Conservation (phyloP, 2,797 vertebrate species). For the Harpagifer antarcticus region DNA sequence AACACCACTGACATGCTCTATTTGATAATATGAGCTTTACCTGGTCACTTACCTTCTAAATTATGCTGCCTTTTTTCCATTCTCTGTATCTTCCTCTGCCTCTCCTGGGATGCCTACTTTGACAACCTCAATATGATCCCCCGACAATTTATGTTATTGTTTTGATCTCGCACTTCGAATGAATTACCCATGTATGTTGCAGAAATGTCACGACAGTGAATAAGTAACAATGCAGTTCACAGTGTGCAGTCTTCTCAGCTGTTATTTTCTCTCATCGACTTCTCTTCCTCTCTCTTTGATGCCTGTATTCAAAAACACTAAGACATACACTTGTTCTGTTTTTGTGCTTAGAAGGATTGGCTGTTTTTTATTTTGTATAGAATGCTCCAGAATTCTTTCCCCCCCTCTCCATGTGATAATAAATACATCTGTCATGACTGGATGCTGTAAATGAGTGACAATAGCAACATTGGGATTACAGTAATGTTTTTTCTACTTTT, state of each 20-base stretch:
- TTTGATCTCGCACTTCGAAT: constrained; percentile 69
- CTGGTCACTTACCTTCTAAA: constrained; percentile 58
- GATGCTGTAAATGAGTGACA: constrained; percentile 66
- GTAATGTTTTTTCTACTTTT: constrained; percentile 13
- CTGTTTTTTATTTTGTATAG: constrained; percentile 6
- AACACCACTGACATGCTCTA: constrained; percentile 49
- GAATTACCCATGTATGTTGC: constrained; percentile 73
- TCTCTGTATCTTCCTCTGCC: constrained; percentile 26
- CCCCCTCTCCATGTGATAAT: constrained; percentile 30
- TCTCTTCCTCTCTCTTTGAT: constrained; percentile 72
- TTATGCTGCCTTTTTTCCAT: constrained; percentile 25
- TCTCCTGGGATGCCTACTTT: constrained; percentile 51
- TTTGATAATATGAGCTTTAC: constrained; percentile 57
- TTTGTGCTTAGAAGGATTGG: constrained; percentile 49
- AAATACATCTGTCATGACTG: constrained; percentile 55
- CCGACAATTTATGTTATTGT: constrained; percentile 68
- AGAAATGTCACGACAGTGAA: constrained; percentile 63
- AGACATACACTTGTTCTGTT: constrained; percentile 69
- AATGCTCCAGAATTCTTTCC: constrained; percentile 44
- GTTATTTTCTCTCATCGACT: constrained; percentile 34
- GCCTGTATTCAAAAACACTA: constrained; percentile 56
- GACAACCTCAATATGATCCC: constrained; percentile 59
- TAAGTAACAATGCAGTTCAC: constrained; percentile 70
- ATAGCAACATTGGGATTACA: constrained; percentile 20
- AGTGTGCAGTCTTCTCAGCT: constrained; percentile 50